These are phyloP conservation scores for Camptogramma bilineatum DNA, from an alignment of 2,888 invertebrate genomes.

Conservation along the genomic window DNA sequence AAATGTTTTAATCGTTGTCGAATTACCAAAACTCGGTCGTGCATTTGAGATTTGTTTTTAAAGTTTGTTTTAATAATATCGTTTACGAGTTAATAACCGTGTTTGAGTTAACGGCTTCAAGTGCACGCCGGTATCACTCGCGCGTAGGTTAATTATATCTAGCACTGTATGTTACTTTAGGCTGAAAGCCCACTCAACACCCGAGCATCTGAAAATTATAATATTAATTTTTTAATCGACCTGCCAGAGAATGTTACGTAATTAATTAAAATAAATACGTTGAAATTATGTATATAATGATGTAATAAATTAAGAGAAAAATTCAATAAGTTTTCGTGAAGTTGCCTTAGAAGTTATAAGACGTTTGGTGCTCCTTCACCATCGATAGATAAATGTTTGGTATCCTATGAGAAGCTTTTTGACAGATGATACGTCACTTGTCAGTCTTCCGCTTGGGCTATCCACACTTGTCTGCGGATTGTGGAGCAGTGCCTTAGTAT, in stretches of 20 bases:
- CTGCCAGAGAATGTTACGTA: slow-evolving; percentile 78
- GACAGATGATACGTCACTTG: neutral
- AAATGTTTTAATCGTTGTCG: slow-evolving; percentile 70
- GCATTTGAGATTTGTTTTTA: slow-evolving; percentile 47
- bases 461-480: slow-evolving; percentile 6
- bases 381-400: slow-evolving; percentile 2
- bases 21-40: slow-evolving; percentile 71
- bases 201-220: slow-evolving; percentile 42
- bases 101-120: slow-evolving; percentile 38
- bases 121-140: slow-evolving; percentile 55
- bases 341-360: slow-evolving; percentile 81
- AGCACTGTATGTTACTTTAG: slow-evolving; percentile 66
- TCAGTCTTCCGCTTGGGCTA: neutral
- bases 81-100: slow-evolving; percentile 1
- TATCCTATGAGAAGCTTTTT: neutral
- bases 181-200: slow-evolving; percentile 56
- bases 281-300: slow-evolving; percentile 84
- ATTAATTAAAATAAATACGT: slow-evolving; percentile 75
- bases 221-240: slow-evolving; percentile 66
- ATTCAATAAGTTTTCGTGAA: slow-evolving; percentile 83
- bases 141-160: slow-evolving; percentile 60
- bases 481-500: slow-evolving; percentile 49
- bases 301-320: slow-evolving; percentile 83
- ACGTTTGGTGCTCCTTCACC: slow-evolving; percentile 45
- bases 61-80: slow-evolving; percentile 29